Evolutionary conservation across 2,888 invertebrate genomes (phyloP).

Genomic region (Melanchra persicariae): DNA sequence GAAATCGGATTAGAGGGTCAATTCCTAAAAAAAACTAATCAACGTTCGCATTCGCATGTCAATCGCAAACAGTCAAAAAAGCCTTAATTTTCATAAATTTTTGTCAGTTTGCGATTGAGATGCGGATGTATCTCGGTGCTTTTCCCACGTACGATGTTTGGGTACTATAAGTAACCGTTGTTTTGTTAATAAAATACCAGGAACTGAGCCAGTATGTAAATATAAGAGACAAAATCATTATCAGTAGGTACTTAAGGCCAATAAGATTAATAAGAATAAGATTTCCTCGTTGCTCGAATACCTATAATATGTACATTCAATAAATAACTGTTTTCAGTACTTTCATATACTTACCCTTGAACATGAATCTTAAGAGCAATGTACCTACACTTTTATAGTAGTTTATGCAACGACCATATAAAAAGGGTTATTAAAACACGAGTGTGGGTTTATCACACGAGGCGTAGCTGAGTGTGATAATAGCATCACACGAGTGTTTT

Average conservation of each 20-base stretch:
- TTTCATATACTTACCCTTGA: constrained; percentile 22
- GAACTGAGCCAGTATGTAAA: constrained; percentile 34
- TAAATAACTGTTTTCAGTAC: background rate
- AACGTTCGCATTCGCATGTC: too few relatives aligned
- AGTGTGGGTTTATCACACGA: too few relatives aligned
- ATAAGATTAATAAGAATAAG: background rate
- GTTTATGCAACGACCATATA: too few relatives aligned
- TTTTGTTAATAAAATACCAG: constrained; percentile 21
- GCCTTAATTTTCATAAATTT: too few relatives aligned
- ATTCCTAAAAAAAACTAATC: too few relatives aligned
- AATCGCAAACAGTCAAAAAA: too few relatives aligned
- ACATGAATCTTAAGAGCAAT: constrained; percentile 10
- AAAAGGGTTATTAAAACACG: too few relatives aligned
- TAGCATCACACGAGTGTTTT: too few relatives aligned
- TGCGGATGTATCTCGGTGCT: background rate
- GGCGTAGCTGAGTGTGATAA: too few relatives aligned
- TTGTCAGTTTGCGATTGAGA: too few relatives aligned
- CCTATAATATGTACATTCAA: background rate
- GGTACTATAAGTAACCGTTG: constrained; percentile 4
- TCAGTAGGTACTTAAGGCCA: background rate
- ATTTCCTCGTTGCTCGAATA: constrained; percentile 28
- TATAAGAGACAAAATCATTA: constrained; percentile 19
- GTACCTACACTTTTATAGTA: too few relatives aligned
- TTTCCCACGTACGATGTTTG: constrained; percentile 20
- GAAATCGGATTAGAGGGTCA: too few relatives aligned